A percentile compares a stretch with the other conserved stretches of the same genome.
phyloP scores from a whole-genome alignment of 2,797 vertebrate genomes.

The Rhinophrynus dorsalis region DNA sequence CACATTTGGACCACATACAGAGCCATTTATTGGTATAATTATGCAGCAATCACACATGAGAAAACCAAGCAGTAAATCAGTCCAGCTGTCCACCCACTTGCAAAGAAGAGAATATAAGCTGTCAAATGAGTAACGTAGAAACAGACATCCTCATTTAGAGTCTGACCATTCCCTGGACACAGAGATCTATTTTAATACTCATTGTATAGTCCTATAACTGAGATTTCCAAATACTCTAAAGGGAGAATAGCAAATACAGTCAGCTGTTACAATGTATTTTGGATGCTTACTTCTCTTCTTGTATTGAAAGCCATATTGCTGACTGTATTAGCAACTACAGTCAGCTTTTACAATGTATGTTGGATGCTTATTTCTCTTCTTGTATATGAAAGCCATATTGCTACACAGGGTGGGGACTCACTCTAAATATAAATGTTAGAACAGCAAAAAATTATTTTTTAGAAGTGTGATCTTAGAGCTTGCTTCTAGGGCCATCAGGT shows the following conservation, averaged over 20 bases:
- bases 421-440: too few species aligned
- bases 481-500: too few species aligned
- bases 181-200: conserved; percentile 12
- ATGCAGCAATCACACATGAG: conserved; percentile 58
- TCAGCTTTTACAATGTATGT: not conserved
- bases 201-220: not conserved
- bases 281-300: not conserved
- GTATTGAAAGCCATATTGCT: not conserved
- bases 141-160: conserved; percentile 59
- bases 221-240: not conserved
- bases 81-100: conserved; percentile 60
- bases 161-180: conserved; percentile 29
- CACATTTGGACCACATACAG: conserved; percentile 58
- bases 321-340: not conserved
- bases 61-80: conserved; percentile 59
- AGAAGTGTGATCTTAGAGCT: too few species aligned
- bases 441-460: too few species aligned
- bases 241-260: not conserved
- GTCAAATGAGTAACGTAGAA: conserved; percentile 56
- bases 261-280: not conserved
- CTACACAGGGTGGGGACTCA: too few species aligned
- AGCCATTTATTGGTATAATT: conserved; percentile 65
- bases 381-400: not conserved
- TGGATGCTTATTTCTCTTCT: not conserved
- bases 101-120: conserved; percentile 52